Base-by-base conservation (phyloP, 2,888 invertebrate species). In the Nasonia oneida region DNA sequence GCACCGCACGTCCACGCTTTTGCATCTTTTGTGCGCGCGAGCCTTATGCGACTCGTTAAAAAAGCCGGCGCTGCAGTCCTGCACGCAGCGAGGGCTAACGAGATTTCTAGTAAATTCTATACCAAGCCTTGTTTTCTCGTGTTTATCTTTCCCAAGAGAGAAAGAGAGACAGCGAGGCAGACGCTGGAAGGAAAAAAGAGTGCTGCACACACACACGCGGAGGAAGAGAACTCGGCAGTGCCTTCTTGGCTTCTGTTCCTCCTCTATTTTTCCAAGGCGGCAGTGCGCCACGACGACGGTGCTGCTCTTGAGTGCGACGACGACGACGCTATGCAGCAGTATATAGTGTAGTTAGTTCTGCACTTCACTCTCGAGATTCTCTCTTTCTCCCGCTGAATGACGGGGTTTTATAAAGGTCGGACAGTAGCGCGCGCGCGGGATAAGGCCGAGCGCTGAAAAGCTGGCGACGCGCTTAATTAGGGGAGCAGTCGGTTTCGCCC, bases 21-120 rank as follows among this genome's bases (percentile, higher is more conserved):
- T 50, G 53, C 77, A 71, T 74, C 83, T 71, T 73, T 74, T 33
- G 78, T 42, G 67, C 37, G 37, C 3, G 37, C 3, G 33, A 18
- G 8, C 37, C 33, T 47, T 23, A 71, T 37, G 53, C 12, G 73
- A 74, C 83, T 84, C 84, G 84, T 84, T 84, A 80, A 75, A 80
- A 75, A 71, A 74, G 57, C 57, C 6, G 5, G 57, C 57, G 57
- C 57, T n/a, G 57, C 57, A 57, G 57, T 10, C 8, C 10, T 12
- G 12, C 47, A 64, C 12, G 33, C n/a, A 74, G 50, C 33, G 29
- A 18, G 53, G 71, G 64, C 73, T 67, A 86, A 82, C 79, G 74
- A 86, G 82, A 86, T 86, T 81, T 76, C 84, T 77, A 79, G 64
- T 61, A 81, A 83, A 86, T 86, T 86, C 80, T 37, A 83, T 76